phyloP scores from a whole-genome alignment of 2,797 vertebrate species.

The Acanthiza pusilla region DNA sequence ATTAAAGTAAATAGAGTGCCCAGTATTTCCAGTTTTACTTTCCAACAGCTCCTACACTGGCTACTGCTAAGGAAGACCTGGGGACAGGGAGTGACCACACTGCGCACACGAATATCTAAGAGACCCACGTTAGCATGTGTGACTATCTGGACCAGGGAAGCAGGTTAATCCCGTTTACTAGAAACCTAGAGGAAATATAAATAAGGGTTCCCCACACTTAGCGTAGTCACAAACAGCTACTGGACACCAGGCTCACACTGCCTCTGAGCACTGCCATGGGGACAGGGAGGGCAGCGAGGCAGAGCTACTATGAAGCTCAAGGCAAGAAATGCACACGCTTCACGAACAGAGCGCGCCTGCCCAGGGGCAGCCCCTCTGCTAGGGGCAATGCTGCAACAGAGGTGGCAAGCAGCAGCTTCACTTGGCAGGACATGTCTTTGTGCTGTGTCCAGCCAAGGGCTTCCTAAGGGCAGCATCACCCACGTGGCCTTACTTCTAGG shows the following conservation, averaged over 20 bases:
- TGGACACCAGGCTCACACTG: constrained; percentile 44
- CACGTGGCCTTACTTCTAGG: neutral
- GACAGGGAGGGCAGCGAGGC: constrained; percentile 12
- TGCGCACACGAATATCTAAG: neutral
- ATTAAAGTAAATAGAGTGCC: neutral
- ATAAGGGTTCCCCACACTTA: constrained; percentile 47
- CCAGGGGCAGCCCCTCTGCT: neutral
- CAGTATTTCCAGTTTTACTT: constrained; percentile 41
- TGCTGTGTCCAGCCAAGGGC: neutral
- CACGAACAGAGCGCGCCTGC: neutral
- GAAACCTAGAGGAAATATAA: constrained; percentile 62
- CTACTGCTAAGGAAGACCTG: constrained; percentile 27
- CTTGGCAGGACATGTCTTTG: neutral
- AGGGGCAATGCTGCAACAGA: neutral
- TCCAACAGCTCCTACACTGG: constrained; percentile 4
- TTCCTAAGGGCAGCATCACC: neutral
- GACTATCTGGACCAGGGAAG: constrained; percentile 27
- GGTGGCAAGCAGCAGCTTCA: neutral
- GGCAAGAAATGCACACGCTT: constrained; percentile 64
- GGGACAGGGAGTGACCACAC: neutral
- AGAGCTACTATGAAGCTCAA: constrained; percentile 63
- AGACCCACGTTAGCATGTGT: constrained; percentile 3
- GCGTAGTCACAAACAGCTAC: constrained; percentile 72
- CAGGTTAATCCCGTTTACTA: neutral
- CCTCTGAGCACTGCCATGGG: neutral